phyloP scores from a whole-genome alignment of 2,888 invertebrate species.

The Drosophila phalerata region DNA sequence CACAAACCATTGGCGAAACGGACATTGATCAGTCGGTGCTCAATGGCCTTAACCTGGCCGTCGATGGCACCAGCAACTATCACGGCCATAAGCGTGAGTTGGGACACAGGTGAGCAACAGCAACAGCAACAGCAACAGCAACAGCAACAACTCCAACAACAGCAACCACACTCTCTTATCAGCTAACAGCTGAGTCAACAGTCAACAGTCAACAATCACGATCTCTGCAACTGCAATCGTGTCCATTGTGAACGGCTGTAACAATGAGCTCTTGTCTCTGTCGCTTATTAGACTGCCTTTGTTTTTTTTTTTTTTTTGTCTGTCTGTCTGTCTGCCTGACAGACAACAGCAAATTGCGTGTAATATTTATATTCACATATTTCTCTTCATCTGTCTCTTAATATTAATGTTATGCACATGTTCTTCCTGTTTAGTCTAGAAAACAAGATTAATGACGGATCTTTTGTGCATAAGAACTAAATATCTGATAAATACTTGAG shows the following conservation, averaged over 20 bases:
- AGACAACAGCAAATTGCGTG: background rate
- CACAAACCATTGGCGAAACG: slow-evolving; percentile 75
- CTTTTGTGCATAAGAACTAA: background rate
- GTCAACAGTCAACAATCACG: background rate
- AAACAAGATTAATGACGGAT: background rate
- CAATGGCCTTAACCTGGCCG: slow-evolving; percentile 64
- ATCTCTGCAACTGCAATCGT: slow-evolving; percentile 5
- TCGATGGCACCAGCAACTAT: slow-evolving; percentile 57
- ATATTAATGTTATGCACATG: background rate
- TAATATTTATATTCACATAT: background rate
- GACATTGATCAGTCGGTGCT: slow-evolving; percentile 81
- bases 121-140: background rate
- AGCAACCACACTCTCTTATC: slow-evolving; percentile 9
- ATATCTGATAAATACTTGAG: background rate
- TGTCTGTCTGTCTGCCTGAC: background rate
- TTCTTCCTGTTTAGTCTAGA: slow-evolving; percentile 1
- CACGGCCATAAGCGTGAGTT: slow-evolving; percentile 83
- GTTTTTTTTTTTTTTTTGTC: background rate
- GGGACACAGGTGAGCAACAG: slow-evolving; percentile 83
- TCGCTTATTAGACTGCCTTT: background rate
- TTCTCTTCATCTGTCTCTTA: background rate
- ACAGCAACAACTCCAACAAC: background rate
- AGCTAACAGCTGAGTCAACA: slow-evolving; percentile 15
- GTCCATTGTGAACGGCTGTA: background rate
- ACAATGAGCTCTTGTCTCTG: background rate